These are phyloP conservation scores for Nothocercus julius DNA, from an alignment of 2,113 vertebrate genomes.

Conservation along the genomic window DNA sequence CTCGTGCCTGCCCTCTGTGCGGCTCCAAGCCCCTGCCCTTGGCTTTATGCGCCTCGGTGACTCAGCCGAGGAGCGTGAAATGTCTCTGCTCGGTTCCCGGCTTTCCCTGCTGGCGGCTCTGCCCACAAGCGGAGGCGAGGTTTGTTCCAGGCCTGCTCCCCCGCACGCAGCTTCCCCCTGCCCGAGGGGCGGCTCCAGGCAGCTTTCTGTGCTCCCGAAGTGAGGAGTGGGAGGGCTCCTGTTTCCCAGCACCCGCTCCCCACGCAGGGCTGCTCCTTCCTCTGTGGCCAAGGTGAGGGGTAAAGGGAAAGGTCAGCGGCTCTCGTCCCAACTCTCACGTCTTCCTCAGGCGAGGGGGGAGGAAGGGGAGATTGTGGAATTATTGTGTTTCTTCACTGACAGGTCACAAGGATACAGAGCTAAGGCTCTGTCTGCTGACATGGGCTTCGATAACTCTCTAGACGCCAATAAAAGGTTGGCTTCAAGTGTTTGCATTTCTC, in stretches of 20 bases:
- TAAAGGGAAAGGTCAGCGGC: background rate
- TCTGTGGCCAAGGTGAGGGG: background rate
- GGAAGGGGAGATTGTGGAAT: background rate
- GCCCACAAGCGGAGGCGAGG: constrained; percentile 23
- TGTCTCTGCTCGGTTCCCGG: background rate
- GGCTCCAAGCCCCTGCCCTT: background rate
- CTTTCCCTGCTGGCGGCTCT: constrained; percentile 36
- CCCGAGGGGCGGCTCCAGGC: constrained; percentile 33
- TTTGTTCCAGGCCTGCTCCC: constrained; percentile 46
- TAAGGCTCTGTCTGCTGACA: background rate
- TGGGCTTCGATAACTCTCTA: background rate
- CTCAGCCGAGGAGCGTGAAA: constrained; percentile 38
- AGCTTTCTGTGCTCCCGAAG: background rate
- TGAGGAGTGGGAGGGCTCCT: constrained; percentile 28
- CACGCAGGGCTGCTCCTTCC: background rate
- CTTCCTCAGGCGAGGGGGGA: background rate
- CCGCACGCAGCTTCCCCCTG: constrained; percentile 17
- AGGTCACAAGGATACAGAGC: background rate
- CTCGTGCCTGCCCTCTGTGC: background rate
- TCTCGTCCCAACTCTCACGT: background rate
- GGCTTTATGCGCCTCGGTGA: constrained; percentile 50
- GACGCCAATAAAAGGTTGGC: background rate
- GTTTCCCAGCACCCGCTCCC: background rate
- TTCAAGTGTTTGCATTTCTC: constrained; percentile 19
- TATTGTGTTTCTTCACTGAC: background rate